Evolutionary conservation across 2,888 invertebrate species (phyloP).

Genomic region (Eristalis arbustorum): DNA sequence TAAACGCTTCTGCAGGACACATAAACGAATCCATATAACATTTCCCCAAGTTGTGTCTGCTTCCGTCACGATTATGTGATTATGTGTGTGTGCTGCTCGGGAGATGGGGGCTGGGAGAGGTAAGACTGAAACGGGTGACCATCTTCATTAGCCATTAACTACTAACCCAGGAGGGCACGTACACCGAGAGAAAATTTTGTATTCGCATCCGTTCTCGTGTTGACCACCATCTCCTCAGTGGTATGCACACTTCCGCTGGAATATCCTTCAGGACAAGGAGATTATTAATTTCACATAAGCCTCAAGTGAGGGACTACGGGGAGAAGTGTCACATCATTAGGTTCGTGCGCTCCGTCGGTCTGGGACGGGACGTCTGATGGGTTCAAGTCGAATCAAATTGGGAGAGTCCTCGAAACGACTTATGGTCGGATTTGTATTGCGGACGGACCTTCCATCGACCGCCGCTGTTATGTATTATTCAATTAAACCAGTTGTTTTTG

Average conservation of each 20-base stretch:
- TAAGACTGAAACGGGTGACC: slow-evolving; percentile 43
- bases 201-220: slow-evolving; percentile 11
- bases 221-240: slow-evolving; percentile 39
- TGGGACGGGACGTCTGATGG: not conserved
- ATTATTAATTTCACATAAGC: slow-evolving; percentile 66
- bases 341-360: slow-evolving; percentile 10
- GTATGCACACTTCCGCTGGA: slow-evolving; percentile 3
- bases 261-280: slow-evolving; percentile 16
- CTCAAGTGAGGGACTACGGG: slow-evolving; percentile 56
- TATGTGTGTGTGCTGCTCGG: slow-evolving; percentile 19
- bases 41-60: slow-evolving; percentile 53
- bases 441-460: slow-evolving; percentile 13
- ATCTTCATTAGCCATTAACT: slow-evolving; percentile 61
- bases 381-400: slow-evolving; percentile 44
- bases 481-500: slow-evolving; percentile 56
- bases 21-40: slow-evolving; percentile 64
- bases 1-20: slow-evolving; percentile 69
- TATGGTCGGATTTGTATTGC: slow-evolving; percentile 13
- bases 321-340: slow-evolving; percentile 50
- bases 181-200: slow-evolving; percentile 55
- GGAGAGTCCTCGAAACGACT: slow-evolving; percentile 29
- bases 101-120: not conserved
- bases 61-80: slow-evolving; percentile 69
- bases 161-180: slow-evolving; percentile 52
- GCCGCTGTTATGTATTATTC: slow-evolving; percentile 55